Percentiles rank a stretch among this genome's conserved stretches.
Conservation (phyloP, 2,888 invertebrate species). For the Orthosia gothica region DNA sequence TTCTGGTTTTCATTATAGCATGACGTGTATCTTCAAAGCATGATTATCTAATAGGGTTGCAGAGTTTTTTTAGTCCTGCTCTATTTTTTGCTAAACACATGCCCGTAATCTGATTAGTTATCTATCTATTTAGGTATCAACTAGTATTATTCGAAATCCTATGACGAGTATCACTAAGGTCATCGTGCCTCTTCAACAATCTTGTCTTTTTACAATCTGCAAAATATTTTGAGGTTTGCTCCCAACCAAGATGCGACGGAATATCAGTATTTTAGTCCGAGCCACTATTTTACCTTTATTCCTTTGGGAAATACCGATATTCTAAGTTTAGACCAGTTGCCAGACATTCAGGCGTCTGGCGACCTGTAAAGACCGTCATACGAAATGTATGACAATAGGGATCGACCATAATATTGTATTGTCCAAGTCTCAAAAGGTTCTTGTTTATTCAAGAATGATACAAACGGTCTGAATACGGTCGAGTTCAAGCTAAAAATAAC, state of each 20-base stretch:
- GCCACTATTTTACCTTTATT: neutral
- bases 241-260: neutral
- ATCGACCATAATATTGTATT: neutral
- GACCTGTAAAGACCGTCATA: conserved; percentile 4
- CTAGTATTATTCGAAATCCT: no score
- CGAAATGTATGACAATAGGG: neutral
- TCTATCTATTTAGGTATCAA: no score
- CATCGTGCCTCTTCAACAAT: no score
- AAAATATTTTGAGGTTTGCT: neutral
- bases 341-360: neutral
- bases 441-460: neutral
- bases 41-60: neutral
- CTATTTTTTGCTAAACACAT: no score
- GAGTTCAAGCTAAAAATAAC: neutral
- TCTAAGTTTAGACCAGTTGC: conserved; percentile 7
- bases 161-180: no score
- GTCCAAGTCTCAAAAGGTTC: neutral
- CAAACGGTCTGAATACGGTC: neutral
- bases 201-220: neutral
- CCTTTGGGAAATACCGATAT: conserved; percentile 14
- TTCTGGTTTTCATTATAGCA: neutral
- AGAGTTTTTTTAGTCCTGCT: neutral
- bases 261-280: conserved; percentile 2
- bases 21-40: neutral
- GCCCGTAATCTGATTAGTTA: no score